Conservation (phyloP, 30 jellyfish, hydroid and myxozoan species). For the Haliclystus octoradiatus region DNA sequence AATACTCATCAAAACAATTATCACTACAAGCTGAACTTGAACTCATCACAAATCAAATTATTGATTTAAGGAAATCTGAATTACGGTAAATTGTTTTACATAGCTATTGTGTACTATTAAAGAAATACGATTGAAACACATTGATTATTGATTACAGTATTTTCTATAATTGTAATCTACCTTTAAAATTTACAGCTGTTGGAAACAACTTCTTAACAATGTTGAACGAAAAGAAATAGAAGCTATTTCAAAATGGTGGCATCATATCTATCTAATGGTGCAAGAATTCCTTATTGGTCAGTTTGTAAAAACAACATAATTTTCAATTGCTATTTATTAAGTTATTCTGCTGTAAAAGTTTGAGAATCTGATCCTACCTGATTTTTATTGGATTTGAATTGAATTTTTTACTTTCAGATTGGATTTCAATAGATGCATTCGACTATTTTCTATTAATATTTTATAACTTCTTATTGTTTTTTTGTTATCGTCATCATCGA, state of each 20-base stretch:
- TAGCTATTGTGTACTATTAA: not conserved
- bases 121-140: not conserved
- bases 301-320: no score
- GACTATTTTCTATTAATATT: no score
- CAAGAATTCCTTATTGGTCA: not conserved
- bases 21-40: slow-evolving; percentile 43
- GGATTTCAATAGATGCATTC: no score
- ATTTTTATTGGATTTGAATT: no score
- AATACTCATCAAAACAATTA: slow-evolving; percentile 68
- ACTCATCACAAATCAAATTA: slow-evolving; percentile 35
- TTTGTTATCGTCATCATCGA: no score
- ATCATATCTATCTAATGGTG: not conserved
- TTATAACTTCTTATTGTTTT: no score
- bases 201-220: slow-evolving; percentile 32
- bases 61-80: slow-evolving; percentile 84
- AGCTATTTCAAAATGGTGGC: slow-evolving; percentile 31
- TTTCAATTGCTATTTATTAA: no score
- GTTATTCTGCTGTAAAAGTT: no score
- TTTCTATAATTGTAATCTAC: no score
- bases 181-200: slow-evolving; percentile 33
- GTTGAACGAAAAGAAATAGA: slow-evolving; percentile 17
- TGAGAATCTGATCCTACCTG: no score
- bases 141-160: not conserved
- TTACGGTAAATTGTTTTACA: slow-evolving; percentile 32
- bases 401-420: no score